Conservation (phyloP, 2,797 vertebrate species). For the Oreonectes daqikongensis region DNA sequence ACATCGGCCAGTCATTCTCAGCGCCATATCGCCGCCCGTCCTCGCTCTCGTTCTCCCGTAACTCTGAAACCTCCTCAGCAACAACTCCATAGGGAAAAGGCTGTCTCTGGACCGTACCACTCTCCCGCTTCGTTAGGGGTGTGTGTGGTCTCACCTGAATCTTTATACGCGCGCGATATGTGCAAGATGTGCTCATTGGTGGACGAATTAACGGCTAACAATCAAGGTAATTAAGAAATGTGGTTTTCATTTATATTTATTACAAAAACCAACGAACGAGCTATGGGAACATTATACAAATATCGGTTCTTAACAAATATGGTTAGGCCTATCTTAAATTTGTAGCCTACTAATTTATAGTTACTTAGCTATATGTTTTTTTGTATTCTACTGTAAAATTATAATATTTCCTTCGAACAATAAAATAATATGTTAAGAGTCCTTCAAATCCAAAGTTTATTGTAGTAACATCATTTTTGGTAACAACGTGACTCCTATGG, state of each 20-base stretch:
- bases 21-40: slow-evolving; percentile 59
- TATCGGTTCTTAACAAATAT: too few species aligned
- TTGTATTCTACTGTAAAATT: background rate
- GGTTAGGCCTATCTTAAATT: too few species aligned
- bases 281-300: background rate
- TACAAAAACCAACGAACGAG: background rate
- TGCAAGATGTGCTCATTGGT: background rate
- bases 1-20: slow-evolving; percentile 64
- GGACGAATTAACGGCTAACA: background rate
- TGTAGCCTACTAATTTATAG: too few species aligned
- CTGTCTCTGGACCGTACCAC: slow-evolving; percentile 80
- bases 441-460: too few species aligned
- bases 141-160: slow-evolving; percentile 66
- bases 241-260: background rate
- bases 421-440: background rate
- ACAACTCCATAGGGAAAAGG: slow-evolving; percentile 73
- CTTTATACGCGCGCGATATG: background rate
- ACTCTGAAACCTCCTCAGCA: slow-evolving; percentile 78
- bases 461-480: too few species aligned
- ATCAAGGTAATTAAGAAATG: background rate
- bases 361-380: background rate
- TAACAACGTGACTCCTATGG: too few species aligned
- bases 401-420: too few species aligned
- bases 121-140: slow-evolving; percentile 55
- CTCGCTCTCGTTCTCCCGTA: slow-evolving; percentile 62